Percentiles rank a stretch among this genome's conserved stretches.
Conservation (phyloP, 2,797 vertebrate species). For the Holocentrus rufus region DNA sequence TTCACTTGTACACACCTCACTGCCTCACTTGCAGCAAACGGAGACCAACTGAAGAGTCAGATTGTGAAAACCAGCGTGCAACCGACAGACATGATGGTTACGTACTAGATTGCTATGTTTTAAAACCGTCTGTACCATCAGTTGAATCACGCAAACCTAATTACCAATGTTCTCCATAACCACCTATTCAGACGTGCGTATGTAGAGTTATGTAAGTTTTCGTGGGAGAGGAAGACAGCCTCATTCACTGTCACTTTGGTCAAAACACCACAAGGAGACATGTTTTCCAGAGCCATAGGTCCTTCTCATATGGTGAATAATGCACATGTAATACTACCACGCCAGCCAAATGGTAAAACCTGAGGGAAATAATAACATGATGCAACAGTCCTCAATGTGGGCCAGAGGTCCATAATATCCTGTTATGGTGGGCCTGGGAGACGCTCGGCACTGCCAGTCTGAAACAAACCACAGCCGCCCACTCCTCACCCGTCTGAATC, state of each 20-base stretch:
- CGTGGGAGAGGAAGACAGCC: conserved; percentile 59
- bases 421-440: conserved; percentile 78
- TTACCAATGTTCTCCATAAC: conserved; percentile 69
- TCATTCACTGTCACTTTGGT: conserved; percentile 57
- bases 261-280: conserved; percentile 59
- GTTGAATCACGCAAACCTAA: conserved; percentile 73
- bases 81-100: conserved; percentile 4
- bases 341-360: conserved; percentile 62
- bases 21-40: conserved; percentile 3
- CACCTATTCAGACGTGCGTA: conserved; percentile 60
- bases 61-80: neutral
- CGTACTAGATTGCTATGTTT: conserved; percentile 39
- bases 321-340: conserved; percentile 50
- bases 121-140: conserved; percentile 50
- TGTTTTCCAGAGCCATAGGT: conserved; percentile 69
- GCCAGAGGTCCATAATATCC: conserved; percentile 69
- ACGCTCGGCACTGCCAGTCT: conserved; percentile 66
- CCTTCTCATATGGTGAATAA: conserved; percentile 47
- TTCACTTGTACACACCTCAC: conserved; percentile 17
- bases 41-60: neutral
- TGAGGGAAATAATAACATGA: conserved; percentile 68
- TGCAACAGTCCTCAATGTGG: conserved; percentile 58
- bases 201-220: conserved; percentile 72
- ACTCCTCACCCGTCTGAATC: conserved; percentile 78
- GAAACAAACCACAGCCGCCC: conserved; percentile 74